Base-by-base conservation (phyloP, 2,113 vertebrate species). In the Trogon melanurus region DNA sequence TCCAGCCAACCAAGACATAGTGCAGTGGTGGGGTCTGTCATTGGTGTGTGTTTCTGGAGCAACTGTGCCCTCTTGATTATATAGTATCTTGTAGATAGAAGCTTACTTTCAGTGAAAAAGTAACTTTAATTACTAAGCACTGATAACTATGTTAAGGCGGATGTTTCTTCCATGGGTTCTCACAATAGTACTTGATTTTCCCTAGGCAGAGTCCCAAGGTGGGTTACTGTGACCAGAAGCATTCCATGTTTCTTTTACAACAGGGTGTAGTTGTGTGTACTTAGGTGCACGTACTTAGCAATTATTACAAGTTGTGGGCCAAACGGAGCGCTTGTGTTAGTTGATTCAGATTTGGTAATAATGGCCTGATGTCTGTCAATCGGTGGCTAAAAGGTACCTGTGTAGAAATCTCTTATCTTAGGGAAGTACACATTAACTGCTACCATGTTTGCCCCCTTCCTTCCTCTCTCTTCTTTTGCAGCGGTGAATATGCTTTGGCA, bases 401-500 rank as follows among this genome's bases (percentile, higher is more conserved):
- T 18, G 27, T 20, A 18, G 56, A 88, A 58, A 25, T 88, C 34
- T 69, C 22, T 80, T 92, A 6, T 36, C n/a, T 58, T 32, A 25
- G 29, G 27, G 67, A 61, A 85, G 70, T 22, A 14, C 29, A 57
- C 30, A 20, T 44, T 60, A 74, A 89, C 32, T 20, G 27, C 41
- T 78, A 25, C 69, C 83, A 62, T 11, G 34, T 90, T 91, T 86
- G 48, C 75, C 60, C 53, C 34, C 86, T 64, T 89, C 57, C 61
- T 17, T 91, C 13, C 60, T 83, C 82, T 78, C 30, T 96, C 69
- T 95, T 91, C 92, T 93, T 56, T 89, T 88, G 56, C 98, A 99
- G 99, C 1, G 99, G 99, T 48, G 99, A 99, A 96, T 99, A 99
- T 8, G 99, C 99, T 13, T 95, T 99, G 89, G 97, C 98, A 6